Percentiles rank a stretch among this genome's conserved stretches.
These are phyloP conservation scores for Pyxicephalus adspersus DNA, from an alignment of 2,113 vertebrate genomes.

Conservation along the genomic window DNA sequence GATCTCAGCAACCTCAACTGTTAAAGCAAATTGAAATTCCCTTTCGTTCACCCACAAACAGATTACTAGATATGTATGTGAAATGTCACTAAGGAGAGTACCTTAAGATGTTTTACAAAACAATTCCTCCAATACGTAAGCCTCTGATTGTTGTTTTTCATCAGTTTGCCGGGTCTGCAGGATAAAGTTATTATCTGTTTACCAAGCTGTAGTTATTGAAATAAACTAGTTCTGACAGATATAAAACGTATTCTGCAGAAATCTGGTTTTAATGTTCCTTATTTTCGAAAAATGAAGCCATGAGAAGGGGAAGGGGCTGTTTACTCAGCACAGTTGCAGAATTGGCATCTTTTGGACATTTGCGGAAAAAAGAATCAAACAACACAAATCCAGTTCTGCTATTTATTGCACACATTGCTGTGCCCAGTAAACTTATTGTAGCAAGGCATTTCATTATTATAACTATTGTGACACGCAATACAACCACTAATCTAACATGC, in stretches of 20 bases:
- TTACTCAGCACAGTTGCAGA: constrained; percentile 5
- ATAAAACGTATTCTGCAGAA: constrained; percentile 30
- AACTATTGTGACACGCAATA: no score
- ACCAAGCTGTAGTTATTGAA: constrained; percentile 8
- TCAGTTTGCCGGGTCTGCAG: not conserved
- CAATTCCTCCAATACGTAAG: not conserved
- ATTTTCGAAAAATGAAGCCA: constrained; percentile 8
- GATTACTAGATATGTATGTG: no score
- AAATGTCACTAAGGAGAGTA: no score
- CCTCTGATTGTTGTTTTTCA: constrained; percentile 20
- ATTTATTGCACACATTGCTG: no score
- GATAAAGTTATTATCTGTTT: constrained; percentile 25
- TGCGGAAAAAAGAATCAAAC: not conserved
- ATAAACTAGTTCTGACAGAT: constrained; percentile 42
- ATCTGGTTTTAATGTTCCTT: constrained; percentile 51
- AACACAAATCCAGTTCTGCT: not conserved
- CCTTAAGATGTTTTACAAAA: no score
- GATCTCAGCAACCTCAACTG: no score
- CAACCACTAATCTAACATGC: no score
- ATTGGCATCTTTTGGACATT: constrained; percentile 2
- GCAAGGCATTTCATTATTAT: no score
- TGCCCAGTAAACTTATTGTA: no score
- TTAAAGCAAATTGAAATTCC: no score
- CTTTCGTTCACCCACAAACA: no score
- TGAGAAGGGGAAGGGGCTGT: not conserved